A percentile compares a stretch with the other conserved stretches of the same genome.
Evolutionary conservation across 2,888 invertebrate species (phyloP).

Genomic region (Lithophane ornitopus): DNA sequence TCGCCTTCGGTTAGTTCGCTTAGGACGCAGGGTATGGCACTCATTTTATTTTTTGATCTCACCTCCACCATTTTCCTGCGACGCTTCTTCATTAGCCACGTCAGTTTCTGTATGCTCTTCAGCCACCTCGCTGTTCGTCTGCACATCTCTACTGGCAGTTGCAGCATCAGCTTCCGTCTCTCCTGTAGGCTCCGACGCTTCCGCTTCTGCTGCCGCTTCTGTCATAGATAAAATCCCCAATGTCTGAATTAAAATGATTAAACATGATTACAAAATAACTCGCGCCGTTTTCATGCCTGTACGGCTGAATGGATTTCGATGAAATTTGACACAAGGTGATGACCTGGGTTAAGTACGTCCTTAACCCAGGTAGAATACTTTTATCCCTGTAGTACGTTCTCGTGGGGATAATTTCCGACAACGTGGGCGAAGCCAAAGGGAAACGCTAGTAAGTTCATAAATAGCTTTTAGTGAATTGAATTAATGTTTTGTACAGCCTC

Average conservation of each 20-base stretch:
- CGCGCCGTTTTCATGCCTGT: background rate
- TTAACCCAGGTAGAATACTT: no score
- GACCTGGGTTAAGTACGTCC: no score
- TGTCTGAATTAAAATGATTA: background rate
- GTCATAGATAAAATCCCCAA: background rate
- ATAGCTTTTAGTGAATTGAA: background rate
- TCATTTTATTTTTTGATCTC: background rate
- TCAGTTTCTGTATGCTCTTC: constrained; percentile 69
- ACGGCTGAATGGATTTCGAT: background rate
- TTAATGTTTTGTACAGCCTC: background rate
- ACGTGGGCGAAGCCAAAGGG: background rate
- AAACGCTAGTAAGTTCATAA: background rate
- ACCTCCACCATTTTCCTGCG: constrained; percentile 80
- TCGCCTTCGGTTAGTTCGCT: background rate
- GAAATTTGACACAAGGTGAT: no score
- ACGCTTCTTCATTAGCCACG: constrained; percentile 67
- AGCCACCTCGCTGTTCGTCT: constrained; percentile 61
- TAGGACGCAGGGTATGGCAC: background rate
- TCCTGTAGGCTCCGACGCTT: constrained; percentile 73
- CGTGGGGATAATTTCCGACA: background rate
- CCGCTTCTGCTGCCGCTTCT: constrained; percentile 67
- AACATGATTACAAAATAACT: no score
- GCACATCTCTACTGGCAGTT: constrained; percentile 65
- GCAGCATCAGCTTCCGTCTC: constrained; percentile 72
- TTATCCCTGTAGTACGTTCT: no score